Conservation (phyloP, 2,888 invertebrate genomes). For the Anaspis maculata region DNA sequence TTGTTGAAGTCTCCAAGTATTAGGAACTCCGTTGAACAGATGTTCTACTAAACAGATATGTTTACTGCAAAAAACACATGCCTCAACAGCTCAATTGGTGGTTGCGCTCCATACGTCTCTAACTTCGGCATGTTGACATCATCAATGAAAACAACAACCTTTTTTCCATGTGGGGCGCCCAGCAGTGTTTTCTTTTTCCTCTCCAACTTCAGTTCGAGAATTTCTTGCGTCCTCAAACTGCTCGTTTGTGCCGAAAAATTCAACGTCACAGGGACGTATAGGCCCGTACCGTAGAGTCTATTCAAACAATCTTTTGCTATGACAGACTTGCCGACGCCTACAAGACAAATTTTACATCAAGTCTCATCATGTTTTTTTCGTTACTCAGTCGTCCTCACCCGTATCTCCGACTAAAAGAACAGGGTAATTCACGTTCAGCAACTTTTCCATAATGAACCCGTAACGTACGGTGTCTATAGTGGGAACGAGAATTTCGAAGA, state of each 20-base stretch:
- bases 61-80: slow-evolving; percentile 28
- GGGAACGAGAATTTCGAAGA: slow-evolving; percentile 85
- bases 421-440: slow-evolving; percentile 64
- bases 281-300: slow-evolving; percentile 50
- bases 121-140: slow-evolving; percentile 88
- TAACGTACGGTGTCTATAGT: slow-evolving; percentile 86
- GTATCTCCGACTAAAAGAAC: slow-evolving; percentile 88
- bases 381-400: slow-evolving; percentile 47
- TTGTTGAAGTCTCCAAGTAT: no score
- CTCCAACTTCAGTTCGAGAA: slow-evolving; percentile 78
- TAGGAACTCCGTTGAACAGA: no score
- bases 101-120: slow-evolving; percentile 84
- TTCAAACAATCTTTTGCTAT: slow-evolving; percentile 69
- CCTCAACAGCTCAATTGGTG: slow-evolving; percentile 82
- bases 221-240: slow-evolving; percentile 74
- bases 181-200: slow-evolving; percentile 70
- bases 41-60: no score
- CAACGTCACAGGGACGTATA: slow-evolving; percentile 66
- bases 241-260: slow-evolving; percentile 91
- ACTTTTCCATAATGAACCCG: slow-evolving; percentile 69
- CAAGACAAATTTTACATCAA: slow-evolving; percentile 15
- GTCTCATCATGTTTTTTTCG: background rate
- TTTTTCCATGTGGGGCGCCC: slow-evolving; percentile 76
- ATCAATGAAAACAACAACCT: slow-evolving; percentile 78
- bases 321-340: slow-evolving; percentile 85